Percentiles rank a stretch among this genome's conserved stretches.
Evolutionary conservation across 2,888 invertebrate species (phyloP).

Genomic region (Zelleria hepariella): DNA sequence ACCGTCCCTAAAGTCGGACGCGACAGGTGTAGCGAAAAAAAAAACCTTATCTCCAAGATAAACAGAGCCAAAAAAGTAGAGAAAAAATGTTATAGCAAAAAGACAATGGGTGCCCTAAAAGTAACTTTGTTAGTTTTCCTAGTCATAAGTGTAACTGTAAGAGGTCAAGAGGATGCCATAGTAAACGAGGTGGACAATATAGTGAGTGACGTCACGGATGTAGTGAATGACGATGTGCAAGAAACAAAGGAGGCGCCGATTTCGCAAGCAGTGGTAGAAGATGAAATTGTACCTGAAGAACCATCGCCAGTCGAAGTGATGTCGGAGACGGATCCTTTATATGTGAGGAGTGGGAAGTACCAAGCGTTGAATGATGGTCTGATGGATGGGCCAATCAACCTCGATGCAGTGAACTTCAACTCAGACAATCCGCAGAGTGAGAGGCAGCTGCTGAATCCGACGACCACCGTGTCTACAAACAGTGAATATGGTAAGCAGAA

Average conservation of each 20-base stretch:
- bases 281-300: conserved; percentile 22
- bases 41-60: conserved; percentile 34
- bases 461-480: conserved; percentile 38
- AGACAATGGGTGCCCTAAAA: conserved; percentile 52
- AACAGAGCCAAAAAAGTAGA: conserved; percentile 32
- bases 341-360: conserved; percentile 56
- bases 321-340: conserved; percentile 27
- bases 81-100: conserved; percentile 21
- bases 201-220: conserved; percentile 22
- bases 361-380: conserved; percentile 44
- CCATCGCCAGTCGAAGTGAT: conserved; percentile 35
- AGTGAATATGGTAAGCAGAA: conserved; percentile 48
- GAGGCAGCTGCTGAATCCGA: conserved; percentile 37
- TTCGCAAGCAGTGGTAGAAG: background rate
- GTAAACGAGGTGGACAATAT: conserved; percentile 34
- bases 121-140: conserved; percentile 38
- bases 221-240: conserved; percentile 16
- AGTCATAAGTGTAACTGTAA: conserved; percentile 48
- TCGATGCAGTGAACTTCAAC: conserved; percentile 37
- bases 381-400: conserved; percentile 29
- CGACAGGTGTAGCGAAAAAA: conserved; percentile 49
- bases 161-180: conserved; percentile 41
- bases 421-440: conserved; percentile 37
- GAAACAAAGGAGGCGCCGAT: conserved; percentile 11
- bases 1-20: conserved; percentile 35